These are phyloP conservation scores for Clepsis dumicolana DNA, from an alignment of 2,888 invertebrate species.

Conservation along the genomic window DNA sequence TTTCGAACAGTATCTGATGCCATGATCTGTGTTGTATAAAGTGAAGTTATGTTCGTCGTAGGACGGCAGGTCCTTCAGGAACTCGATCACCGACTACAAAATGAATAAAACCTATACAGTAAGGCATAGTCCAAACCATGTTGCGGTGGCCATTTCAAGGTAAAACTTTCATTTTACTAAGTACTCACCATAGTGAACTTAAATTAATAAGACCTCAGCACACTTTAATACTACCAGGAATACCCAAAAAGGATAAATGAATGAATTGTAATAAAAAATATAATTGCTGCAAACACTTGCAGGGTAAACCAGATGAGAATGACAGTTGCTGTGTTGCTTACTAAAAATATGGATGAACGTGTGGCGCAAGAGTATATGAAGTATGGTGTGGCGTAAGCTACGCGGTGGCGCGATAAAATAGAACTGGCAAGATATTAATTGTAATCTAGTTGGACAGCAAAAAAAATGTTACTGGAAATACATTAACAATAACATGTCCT, in stretches of 20 bases:
- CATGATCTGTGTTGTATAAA: slow-evolving; percentile 94
- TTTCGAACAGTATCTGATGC: slow-evolving; percentile 92
- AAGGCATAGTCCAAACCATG: slow-evolving; percentile 58
- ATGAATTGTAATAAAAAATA: slow-evolving; percentile 66
- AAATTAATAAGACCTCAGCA: slow-evolving; percentile 51
- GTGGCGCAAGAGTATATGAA: no score
- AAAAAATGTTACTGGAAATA: no score
- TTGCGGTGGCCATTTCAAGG: slow-evolving; percentile 49
- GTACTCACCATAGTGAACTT: slow-evolving; percentile 66
- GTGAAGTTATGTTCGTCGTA: slow-evolving; percentile 97
- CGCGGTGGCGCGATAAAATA: no score
- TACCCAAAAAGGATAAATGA: slow-evolving; percentile 57
- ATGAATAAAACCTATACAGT: slow-evolving; percentile 49
- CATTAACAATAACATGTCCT: no score
- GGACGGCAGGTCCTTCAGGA: slow-evolving; percentile 95
- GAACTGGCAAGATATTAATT: no score
- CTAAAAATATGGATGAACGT: neutral
- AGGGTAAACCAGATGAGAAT: slow-evolving; percentile 68
- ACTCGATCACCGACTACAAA: slow-evolving; percentile 94
- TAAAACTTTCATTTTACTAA: slow-evolving; percentile 42
- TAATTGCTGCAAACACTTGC: slow-evolving; percentile 57
- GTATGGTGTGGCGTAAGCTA: no score
- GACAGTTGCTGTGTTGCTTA: slow-evolving; percentile 52
- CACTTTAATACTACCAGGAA: slow-evolving; percentile 51
- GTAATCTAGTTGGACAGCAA: no score